These are phyloP conservation scores for Spilosoma lubricipeda DNA, from an alignment of 2,888 invertebrate species.

Conservation along the genomic window DNA sequence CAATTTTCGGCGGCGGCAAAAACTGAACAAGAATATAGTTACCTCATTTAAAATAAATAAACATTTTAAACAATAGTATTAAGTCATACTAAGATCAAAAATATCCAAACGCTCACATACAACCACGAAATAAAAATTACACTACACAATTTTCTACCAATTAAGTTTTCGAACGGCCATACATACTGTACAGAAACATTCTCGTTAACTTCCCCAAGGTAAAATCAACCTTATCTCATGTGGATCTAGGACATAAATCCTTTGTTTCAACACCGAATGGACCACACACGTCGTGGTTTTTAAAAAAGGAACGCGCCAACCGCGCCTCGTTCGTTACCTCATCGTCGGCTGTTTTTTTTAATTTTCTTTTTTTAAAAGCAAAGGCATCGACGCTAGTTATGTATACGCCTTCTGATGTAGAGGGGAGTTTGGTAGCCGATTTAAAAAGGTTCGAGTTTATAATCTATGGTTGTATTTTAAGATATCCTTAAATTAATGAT, in stretches of 20 bases:
- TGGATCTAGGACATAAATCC: not conserved
- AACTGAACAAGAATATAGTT: not conserved
- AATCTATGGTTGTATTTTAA: slow-evolving; percentile 34
- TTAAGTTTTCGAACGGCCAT: slow-evolving; percentile 59
- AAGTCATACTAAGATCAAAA: slow-evolving; percentile 56
- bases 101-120: slow-evolving; percentile 55
- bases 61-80: slow-evolving; percentile 51
- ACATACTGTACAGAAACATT: slow-evolving; percentile 40
- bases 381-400: slow-evolving; percentile 77
- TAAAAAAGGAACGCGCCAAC: slow-evolving; percentile 84
- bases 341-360: slow-evolving; percentile 77
- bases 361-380: slow-evolving; percentile 69
- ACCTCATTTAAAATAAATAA: slow-evolving; percentile 10
- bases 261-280: slow-evolving; percentile 46
- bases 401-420: slow-evolving; percentile 71
- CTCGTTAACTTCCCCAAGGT: slow-evolving; percentile 12
- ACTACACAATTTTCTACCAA: slow-evolving; percentile 68
- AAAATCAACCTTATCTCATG: slow-evolving; percentile 1
- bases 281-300: slow-evolving; percentile 84
- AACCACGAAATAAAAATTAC: slow-evolving; percentile 56
- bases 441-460: slow-evolving; percentile 45
- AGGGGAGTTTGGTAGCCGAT: slow-evolving; percentile 53
- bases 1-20: not conserved
- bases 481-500: slow-evolving; percentile 13
- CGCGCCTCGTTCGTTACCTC: slow-evolving; percentile 85